phyloP scores from a whole-genome alignment of 2,888 invertebrate genomes.

The Drosophila testacea region DNA sequence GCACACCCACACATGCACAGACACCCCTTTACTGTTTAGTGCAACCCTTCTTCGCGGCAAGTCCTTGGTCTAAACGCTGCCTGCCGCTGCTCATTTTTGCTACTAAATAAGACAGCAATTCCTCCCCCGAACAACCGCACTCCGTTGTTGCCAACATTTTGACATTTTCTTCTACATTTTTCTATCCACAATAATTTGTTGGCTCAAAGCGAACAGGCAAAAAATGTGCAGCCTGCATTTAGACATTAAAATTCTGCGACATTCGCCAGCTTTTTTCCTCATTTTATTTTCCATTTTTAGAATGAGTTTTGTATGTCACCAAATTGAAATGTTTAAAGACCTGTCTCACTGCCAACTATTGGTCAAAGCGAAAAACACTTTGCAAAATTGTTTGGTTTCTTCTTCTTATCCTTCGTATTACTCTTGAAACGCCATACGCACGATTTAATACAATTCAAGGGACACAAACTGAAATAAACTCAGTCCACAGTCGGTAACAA shows the following conservation, averaged over 20 bases:
- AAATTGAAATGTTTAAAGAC: constrained; percentile 44
- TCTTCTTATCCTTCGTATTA: constrained; percentile 12
- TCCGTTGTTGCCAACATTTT: constrained; percentile 62
- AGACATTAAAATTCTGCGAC: constrained; percentile 35
- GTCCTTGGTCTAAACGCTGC: constrained; percentile 62
- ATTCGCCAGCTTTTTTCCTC: constrained; percentile 20
- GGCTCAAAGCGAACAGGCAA: constrained; percentile 40
- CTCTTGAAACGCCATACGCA: constrained; percentile 53
- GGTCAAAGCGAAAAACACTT: constrained; percentile 43
- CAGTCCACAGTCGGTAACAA: constrained; percentile 19
- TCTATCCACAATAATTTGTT: constrained; percentile 41
- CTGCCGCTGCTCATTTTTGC: constrained; percentile 78
- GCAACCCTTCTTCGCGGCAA: constrained; percentile 54
- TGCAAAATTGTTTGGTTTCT: constrained; percentile 45
- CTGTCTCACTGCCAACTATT: constrained; percentile 16
- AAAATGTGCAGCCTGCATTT: constrained; percentile 42
- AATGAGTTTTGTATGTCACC: constrained; percentile 22
- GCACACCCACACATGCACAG: background rate
- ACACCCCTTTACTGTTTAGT: background rate
- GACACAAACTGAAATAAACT: constrained; percentile 14
- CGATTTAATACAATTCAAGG: constrained; percentile 62
- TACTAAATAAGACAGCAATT: constrained; percentile 73
- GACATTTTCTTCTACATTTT: constrained; percentile 53
- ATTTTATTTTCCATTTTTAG: constrained; percentile 18
- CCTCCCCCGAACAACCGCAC: background rate